These are phyloP conservation scores for Drosophila picticornis DNA, from an alignment of 2,888 invertebrate genomes.

Conservation along the genomic window DNA sequence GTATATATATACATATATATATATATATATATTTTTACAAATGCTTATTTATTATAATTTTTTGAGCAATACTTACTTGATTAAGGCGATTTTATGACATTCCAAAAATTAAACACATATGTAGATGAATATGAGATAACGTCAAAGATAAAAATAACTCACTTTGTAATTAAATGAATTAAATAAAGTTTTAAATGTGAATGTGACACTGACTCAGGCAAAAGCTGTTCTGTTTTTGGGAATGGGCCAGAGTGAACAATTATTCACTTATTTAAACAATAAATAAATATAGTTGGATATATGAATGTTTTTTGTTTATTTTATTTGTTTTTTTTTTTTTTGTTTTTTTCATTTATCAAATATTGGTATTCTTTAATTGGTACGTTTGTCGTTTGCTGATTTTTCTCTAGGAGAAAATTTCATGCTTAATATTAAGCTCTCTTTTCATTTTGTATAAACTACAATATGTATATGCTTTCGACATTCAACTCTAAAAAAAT, in stretches of 20 bases:
- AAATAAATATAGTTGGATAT: constrained; percentile 20
- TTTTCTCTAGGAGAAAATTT: constrained; percentile 65
- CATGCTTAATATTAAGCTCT: constrained; percentile 56
- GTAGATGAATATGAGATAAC: constrained; percentile 59
- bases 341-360: constrained; percentile 46
- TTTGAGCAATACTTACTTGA: constrained; percentile 43
- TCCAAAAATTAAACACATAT: constrained; percentile 65
- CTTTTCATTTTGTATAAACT: constrained; percentile 47
- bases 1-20: constrained; percentile 37
- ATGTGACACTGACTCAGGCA: not conserved
- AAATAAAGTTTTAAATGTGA: constrained; percentile 58
- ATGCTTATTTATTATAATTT: constrained; percentile 45
- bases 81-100: constrained; percentile 75
- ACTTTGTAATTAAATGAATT: constrained; percentile 49
- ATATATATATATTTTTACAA: constrained; percentile 31
- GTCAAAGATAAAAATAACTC: constrained; percentile 25
- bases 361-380: constrained; percentile 58
- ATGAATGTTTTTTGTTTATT: constrained; percentile 12
- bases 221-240: not conserved
- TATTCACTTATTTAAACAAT: not conserved
- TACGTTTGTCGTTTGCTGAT: constrained; percentile 62
- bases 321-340: constrained; percentile 8
- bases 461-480: constrained; percentile 53
- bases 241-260: not conserved
- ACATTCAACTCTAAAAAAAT: constrained; percentile 55